These are phyloP conservation scores for Aurelia sp. DNA, from an alignment of 30 jellyfish, hydroid and myxozoan species.

Conservation along the genomic window DNA sequence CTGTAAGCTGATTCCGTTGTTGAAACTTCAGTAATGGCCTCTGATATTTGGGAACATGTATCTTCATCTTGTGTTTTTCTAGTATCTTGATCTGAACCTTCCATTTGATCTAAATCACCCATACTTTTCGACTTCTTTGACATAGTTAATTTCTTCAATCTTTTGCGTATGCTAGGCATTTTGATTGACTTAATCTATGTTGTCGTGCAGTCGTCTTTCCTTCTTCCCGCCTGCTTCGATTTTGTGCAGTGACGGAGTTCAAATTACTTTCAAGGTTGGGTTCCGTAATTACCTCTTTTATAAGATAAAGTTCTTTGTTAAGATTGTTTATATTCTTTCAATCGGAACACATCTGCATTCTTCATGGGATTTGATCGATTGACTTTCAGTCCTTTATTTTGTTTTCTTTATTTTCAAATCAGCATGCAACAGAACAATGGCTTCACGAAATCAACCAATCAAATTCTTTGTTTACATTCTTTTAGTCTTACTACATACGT, in stretches of 20 bases:
- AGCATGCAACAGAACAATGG: background rate
- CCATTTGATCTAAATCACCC: constrained; percentile 26
- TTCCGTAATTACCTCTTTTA: too few species aligned
- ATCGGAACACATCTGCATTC: too few species aligned
- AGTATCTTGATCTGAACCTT: background rate
- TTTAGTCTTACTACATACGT: background rate
- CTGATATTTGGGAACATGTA: constrained; percentile 50
- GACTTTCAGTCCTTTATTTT: too few species aligned
- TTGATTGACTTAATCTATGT: background rate
- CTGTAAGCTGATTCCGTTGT: constrained; percentile 47
- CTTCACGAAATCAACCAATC: background rate
- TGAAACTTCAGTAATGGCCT: constrained; percentile 58
- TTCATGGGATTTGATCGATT: too few species aligned
- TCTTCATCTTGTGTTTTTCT: constrained; percentile 21
- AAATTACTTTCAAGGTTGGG: too few species aligned
- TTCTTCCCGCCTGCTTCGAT: too few species aligned
- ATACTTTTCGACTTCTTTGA: constrained; percentile 64
- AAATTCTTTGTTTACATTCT: background rate
- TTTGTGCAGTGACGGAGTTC: too few species aligned
- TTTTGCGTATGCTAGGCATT: constrained; percentile 67
- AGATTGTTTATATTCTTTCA: too few species aligned
- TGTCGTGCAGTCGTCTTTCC: too few species aligned
- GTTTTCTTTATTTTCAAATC: too few species aligned
- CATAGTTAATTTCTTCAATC: constrained; percentile 56
- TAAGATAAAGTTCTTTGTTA: too few species aligned